These are phyloP conservation scores for Agapornis roseicollis DNA, from an alignment of 2,113 vertebrate genomes.

Conservation along the genomic window DNA sequence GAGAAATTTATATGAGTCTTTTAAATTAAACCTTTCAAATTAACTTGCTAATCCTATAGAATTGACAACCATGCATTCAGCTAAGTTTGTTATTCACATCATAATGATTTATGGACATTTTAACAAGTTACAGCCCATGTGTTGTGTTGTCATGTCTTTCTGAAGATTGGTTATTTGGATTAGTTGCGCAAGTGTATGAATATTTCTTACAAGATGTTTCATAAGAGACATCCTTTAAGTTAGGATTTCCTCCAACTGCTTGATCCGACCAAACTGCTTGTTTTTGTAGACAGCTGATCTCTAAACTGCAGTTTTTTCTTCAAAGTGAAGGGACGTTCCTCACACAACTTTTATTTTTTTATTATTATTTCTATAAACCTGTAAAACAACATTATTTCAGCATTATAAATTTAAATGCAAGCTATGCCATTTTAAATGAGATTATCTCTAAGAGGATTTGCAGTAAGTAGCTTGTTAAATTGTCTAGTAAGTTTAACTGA, in stretches of 20 bases:
- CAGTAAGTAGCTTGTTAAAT: constrained; percentile 25
- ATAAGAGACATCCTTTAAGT: background rate
- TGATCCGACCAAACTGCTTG: background rate
- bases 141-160: constrained; percentile 33
- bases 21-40: constrained; percentile 52
- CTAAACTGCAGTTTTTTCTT: background rate
- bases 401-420: constrained; percentile 12
- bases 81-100: constrained; percentile 40
- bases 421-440: constrained; percentile 15
- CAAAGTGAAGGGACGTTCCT: background rate
- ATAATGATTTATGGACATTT: constrained; percentile 41
- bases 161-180: constrained; percentile 47
- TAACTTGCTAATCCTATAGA: constrained; percentile 45
- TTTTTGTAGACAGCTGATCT: background rate
- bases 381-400: background rate
- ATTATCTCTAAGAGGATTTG: constrained; percentile 43
- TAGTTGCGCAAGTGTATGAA: constrained; percentile 2
- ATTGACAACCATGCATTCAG: constrained; percentile 44
- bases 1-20: constrained; percentile 37
- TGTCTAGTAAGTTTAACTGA: background rate
- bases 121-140: background rate
- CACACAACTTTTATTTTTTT: background rate
- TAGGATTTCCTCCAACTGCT: constrained; percentile 8
- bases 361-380: background rate
- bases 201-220: constrained; percentile 38